Percentiles rank a stretch among this genome's conserved stretches.
These are phyloP conservation scores for Gari tellinella DNA, from an alignment of 2,888 invertebrate genomes.

Conservation along the genomic window DNA sequence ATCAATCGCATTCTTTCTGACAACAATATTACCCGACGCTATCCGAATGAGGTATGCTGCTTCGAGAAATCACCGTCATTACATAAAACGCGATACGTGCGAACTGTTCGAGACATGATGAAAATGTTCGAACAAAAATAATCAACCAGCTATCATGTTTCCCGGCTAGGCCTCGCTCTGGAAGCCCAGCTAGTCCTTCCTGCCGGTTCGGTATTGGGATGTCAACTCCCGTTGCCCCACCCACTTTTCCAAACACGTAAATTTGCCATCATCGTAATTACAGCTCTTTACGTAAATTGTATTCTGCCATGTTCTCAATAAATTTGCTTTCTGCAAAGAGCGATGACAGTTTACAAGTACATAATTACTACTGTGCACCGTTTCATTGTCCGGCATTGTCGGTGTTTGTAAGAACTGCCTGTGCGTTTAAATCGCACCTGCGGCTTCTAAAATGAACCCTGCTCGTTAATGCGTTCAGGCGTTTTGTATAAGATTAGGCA, in stretches of 20 bases:
- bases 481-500: conserved; percentile 62
- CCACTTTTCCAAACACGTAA: conserved; percentile 34
- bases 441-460: conserved; percentile 44
- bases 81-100: background rate
- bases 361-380: conserved; percentile 63
- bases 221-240: conserved; percentile 36
- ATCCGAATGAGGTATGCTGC: too few relatives aligned
- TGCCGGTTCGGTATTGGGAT: conserved; percentile 20
- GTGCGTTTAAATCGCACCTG: conserved; percentile 41
- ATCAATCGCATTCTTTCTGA: too few relatives aligned
- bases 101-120: too few relatives aligned
- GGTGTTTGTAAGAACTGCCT: too few relatives aligned
- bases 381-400: conserved; percentile 1
- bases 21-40: too few relatives aligned
- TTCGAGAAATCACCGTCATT: conserved; percentile 1
- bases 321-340: conserved; percentile 57
- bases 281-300: conserved; percentile 65
- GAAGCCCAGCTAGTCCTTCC: too few relatives aligned
- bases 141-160: conserved; percentile 22
- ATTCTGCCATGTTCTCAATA: conserved; percentile 60
- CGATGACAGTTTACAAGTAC: conserved; percentile 66
- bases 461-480: conserved; percentile 43
- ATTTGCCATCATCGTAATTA: conserved; percentile 53
- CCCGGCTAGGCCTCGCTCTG: background rate
- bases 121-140: too few relatives aligned